These are phyloP conservation scores for Puffinus mauretanicus DNA, from an alignment of 2,113 vertebrate genomes.

Conservation along the genomic window DNA sequence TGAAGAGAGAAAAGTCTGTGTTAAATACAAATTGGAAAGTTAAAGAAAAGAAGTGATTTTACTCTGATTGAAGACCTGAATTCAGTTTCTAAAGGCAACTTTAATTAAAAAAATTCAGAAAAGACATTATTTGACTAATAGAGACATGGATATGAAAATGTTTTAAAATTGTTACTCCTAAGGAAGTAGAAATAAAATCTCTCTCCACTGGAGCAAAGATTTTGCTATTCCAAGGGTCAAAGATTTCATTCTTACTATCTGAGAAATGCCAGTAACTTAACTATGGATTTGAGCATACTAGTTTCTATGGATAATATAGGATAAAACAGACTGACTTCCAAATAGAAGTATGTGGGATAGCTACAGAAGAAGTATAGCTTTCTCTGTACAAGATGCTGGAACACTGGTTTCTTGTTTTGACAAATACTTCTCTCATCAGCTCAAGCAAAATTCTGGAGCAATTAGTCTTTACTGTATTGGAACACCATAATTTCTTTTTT, in stretches of 20 bases:
- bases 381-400: not conserved
- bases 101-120: not conserved
- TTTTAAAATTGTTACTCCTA: not conserved
- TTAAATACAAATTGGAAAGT: not conserved
- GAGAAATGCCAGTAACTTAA: not conserved
- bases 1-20: not conserved
- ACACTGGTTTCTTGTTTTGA: not conserved
- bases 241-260: not conserved
- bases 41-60: not conserved
- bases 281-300: not conserved
- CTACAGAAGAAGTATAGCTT: not conserved
- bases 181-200: not conserved
- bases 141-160: not conserved
- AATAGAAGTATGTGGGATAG: not conserved
- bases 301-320: not conserved
- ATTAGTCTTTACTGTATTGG: not conserved
- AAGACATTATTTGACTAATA: not conserved
- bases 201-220: not conserved
- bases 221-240: not conserved
- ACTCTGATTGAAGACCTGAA: not conserved
- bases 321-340: not conserved
- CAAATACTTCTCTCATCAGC: not conserved
- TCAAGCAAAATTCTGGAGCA: not conserved
- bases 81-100: not conserved
- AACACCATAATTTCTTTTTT: not conserved